Evolutionary conservation across 2,888 invertebrate genomes (phyloP), one percentile per base, ranked within the genome.

Genomic region (Chalcosyrphus nemorum): DNA sequence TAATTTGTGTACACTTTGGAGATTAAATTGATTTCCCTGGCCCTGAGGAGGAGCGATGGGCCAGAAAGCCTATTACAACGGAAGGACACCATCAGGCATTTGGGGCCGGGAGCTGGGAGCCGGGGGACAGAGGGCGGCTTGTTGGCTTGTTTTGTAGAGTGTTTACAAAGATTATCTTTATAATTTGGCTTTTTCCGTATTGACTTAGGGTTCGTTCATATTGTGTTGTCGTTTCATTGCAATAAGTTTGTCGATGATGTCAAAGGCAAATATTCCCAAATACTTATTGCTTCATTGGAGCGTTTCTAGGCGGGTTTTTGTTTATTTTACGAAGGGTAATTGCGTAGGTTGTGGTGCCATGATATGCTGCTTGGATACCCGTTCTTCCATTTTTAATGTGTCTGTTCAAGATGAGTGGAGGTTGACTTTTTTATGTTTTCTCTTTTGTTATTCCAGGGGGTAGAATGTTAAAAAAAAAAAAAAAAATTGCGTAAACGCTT

Each of bases 21-120:
- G 57, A 65, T 71, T 71, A 76, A 76, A 71, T 81, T 24, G 65
- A 76, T 76, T 76, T 72, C 35, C 43, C 19, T 38, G 50, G 52
- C 1, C 38, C 5, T 13, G 2, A 4, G 35, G 19, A 11, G 1
- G 4, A 5, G 35, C 1, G 13, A n/a, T 35, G 61, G 38, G 13
- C 15, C 41, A 19, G 15, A 15, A 15, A 27, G 61, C 45, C 52
- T 63, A 63, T 70, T 63, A 59, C 17, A 29, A 17, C 19, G n/a
- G 29, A 41, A 52, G 52, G 52, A 7, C 56, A 38, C 9, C 15
- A 7, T 1, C 24, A 9, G 1, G 9, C 4, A 7, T 0, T n/a
- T n/a, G n/a, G n/a, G n/a, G 27, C 2, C 0, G 5, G 11, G 9
- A 11, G n/a, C 0, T n/a, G n/a, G n/a, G n/a, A n/a, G 27, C 2